phyloP scores from a whole-genome alignment of 2,888 invertebrate genomes.

The Pedicia rivosa region DNA sequence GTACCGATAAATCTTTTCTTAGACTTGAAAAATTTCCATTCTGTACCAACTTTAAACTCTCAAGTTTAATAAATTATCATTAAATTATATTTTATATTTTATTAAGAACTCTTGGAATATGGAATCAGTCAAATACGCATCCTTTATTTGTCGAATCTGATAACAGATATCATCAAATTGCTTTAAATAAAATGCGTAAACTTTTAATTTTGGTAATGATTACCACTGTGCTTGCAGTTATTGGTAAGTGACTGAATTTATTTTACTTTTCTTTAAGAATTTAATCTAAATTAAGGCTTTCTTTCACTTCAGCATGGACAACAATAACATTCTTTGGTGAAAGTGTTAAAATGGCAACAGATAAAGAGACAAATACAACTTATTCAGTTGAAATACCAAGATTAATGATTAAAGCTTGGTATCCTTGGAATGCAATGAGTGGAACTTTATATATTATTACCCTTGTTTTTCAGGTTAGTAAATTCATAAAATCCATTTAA shows the following conservation, averaged over 20 bases:
- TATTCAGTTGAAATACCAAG: slow-evolving; percentile 52
- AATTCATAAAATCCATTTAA: not conserved
- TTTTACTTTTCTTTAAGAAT: not conserved
- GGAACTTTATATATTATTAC: slow-evolving; percentile 51
- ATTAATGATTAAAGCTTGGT: slow-evolving; percentile 58
- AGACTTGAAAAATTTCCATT: too few relatives aligned
- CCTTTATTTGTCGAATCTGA: slow-evolving; percentile 73
- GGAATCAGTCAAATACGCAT: slow-evolving; percentile 75
- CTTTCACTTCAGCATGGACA: slow-evolving; percentile 53
- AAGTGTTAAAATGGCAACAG: slow-evolving; percentile 46
- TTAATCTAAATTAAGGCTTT: too few relatives aligned
- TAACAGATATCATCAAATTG: slow-evolving; percentile 55
- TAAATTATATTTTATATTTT: slow-evolving; percentile 5
- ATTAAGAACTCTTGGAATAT: slow-evolving; percentile 54
- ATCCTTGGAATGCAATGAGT: slow-evolving; percentile 58
- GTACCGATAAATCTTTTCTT: too few relatives aligned
- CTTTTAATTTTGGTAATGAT: slow-evolving; percentile 48
- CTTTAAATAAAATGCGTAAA: slow-evolving; percentile 58
- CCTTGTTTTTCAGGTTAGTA: slow-evolving; percentile 45
- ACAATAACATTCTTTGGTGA: slow-evolving; percentile 67
- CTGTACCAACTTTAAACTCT: too few relatives aligned
- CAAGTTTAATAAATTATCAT: not conserved
- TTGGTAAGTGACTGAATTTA: slow-evolving; percentile 41
- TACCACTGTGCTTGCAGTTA: slow-evolving; percentile 41
- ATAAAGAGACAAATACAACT: slow-evolving; percentile 56